Base-by-base conservation (phyloP, 2,113 vertebrate species). In the Indri indri region DNA sequence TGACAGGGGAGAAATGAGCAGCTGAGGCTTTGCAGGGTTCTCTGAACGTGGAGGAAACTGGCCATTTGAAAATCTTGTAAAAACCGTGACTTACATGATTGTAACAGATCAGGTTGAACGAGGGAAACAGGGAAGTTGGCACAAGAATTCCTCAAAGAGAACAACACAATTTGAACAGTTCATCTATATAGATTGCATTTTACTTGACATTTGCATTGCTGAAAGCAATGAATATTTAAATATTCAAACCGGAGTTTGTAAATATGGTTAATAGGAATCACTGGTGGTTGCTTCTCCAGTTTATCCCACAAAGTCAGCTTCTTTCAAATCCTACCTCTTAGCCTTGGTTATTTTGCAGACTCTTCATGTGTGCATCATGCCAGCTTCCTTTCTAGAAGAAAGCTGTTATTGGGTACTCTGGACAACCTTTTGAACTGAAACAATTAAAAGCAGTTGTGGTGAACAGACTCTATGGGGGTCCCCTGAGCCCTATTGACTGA, bases 1-100 rank as follows among this genome's bases (percentile, higher is more conserved):
- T 89, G 94, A 91, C 95, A 95, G 74, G 90, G 42, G 52, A 71
- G 88, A 92, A 96, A 92, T 77, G 88, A 85, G 47, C 70, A 94
- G 40, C 82, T 91, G 79, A 83, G 74, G 54, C 42, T 90, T 94
- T 74, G 30, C n/a, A 71, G 10, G 71, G 93, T 95, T 81, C 68
- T 94, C 85, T 84, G 88, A 68, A 61, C 32, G 10, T 2, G 8
- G 18, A 92, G 37, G 40, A 95, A 76, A 57, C 59, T 2, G 25
- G 73, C 32, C 17, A 93, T 70, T 52, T 83, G 59, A 52, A 96
- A 89, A 82, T 80, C 54, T 89, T 94, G n/a, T 91, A 81, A 91
- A 95, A 92, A 88, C 63, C 30, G 23, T 22, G 34, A 34, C 40
- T 93, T 90, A 73, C 32, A 59, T 65, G 65, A 97, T 57, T 82